Evolutionary conservation across 2,888 invertebrate species (phyloP), one percentile per base, ranked within the genome.

Genomic region (Sabellastarte sp.): DNA sequence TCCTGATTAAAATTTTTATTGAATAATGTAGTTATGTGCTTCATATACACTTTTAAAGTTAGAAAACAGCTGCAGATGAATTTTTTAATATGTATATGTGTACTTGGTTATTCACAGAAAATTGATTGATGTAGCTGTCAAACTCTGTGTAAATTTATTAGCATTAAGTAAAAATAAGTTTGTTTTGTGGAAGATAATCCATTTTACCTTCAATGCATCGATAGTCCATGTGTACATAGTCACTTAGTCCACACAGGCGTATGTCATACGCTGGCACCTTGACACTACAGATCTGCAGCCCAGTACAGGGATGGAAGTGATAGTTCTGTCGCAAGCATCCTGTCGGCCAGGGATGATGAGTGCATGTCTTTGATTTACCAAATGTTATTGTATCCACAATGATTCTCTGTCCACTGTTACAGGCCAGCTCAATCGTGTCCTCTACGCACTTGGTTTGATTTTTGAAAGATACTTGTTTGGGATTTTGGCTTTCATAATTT

Each of bases 191-290:
- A n/a, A n/a, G n/a, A n/a, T n/a, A n/a, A n/a, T n/a, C n/a, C n/a
- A n/a, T n/a, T n/a, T n/a, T n/a, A 66, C 66, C 60, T 53, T 63
- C 59, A 4, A 66, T 33, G 29, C 66, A 66, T 55, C 63, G 60
- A 55, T 63, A 66, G 15, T 59, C 56, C 20, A 66, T 32, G 2
- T 52, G 32, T 30, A 66, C 57, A 63, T 66, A 59, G 57, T 60
- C 62, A 51, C 63, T 66, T 57, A 52, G 60, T 30, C 66, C 66
- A 60, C 66, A 66, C 32, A 58, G 53, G 1, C 53, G 53, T n/a
- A 63, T 32, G 50, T 60, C 32, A 28, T 52, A 41, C 32, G 50
- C 57, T 3, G 60, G 63, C 3, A 61, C 56, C 26, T 55, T 60
- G 55, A 66, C 56, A 24, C 24, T 24, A 30, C 66, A 66, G 20